These are phyloP conservation scores for Indri indri DNA, from an alignment of 2,113 vertebrate species.

Conservation along the genomic window DNA sequence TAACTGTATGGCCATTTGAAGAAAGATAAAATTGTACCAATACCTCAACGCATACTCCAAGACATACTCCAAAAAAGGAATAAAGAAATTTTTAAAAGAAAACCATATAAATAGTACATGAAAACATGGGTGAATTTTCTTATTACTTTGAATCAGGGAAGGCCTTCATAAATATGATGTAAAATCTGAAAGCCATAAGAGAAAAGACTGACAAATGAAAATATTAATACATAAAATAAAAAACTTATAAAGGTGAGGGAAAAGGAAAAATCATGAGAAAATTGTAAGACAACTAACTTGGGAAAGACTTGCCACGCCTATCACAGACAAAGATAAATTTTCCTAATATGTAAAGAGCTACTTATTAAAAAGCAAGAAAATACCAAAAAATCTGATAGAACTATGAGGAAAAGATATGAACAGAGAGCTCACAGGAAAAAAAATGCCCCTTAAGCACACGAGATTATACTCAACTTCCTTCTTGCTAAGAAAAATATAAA, in stretches of 20 bases:
- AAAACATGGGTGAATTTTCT: background rate
- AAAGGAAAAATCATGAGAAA: background rate
- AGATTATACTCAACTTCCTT: background rate
- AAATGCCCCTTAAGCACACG: background rate
- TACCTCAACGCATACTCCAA: background rate
- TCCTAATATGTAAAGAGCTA: background rate
- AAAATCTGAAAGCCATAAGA: background rate
- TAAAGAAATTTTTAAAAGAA: background rate
- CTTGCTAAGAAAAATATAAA: background rate
- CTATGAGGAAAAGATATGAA: background rate
- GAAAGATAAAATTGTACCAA: background rate
- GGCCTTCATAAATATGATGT: background rate
- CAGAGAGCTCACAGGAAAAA: background rate
- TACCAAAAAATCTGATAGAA: background rate
- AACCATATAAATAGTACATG: background rate
- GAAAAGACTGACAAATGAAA: background rate
- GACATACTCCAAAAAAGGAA: background rate
- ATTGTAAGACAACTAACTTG: background rate
- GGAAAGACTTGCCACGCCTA: background rate
- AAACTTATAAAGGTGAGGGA: background rate
- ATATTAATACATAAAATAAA: background rate
- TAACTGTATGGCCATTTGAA: background rate
- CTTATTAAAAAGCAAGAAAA: conserved; percentile 33
- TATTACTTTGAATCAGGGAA: background rate
- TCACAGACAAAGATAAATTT: conserved; percentile 3